Evolutionary conservation across 2,113 vertebrate genomes (phyloP).

Genomic region (Illadopsis cleaveri): DNA sequence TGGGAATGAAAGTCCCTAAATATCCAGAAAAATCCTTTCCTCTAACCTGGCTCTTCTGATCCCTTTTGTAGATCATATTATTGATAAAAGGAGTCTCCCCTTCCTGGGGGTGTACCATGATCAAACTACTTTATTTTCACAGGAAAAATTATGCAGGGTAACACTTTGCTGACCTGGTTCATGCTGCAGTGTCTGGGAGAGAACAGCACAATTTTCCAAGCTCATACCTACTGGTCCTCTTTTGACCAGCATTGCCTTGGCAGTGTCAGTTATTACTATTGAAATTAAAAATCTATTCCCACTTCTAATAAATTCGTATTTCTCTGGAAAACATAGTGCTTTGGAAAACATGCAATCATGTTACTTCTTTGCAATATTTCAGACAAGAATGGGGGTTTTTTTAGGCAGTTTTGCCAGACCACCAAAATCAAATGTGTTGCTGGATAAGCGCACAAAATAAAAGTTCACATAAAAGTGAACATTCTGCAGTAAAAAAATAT

Average conservation of each 20-base stretch:
- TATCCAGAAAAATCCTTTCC: background rate
- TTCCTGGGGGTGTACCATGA: background rate
- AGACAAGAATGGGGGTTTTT: background rate
- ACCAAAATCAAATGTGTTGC: background rate
- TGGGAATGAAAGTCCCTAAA: background rate
- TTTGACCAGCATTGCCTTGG: background rate
- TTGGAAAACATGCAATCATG: background rate
- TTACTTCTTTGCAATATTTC: background rate
- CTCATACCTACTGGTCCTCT: background rate
- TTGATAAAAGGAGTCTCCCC: background rate
- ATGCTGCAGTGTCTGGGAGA: background rate
- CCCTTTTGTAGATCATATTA: background rate
- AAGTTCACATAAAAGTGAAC: background rate
- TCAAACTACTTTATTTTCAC: background rate
- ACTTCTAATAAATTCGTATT: background rate
- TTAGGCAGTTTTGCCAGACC: background rate
- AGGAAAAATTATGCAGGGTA: background rate
- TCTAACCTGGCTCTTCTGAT: background rate
- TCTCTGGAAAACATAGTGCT: background rate
- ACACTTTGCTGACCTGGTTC: background rate
- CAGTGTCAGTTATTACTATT: background rate
- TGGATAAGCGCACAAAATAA: background rate
- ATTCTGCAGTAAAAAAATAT: background rate
- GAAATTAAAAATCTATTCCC: background rate
- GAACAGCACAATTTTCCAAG: background rate